Percentiles rank a stretch among this genome's conserved stretches.
phyloP scores from a whole-genome alignment of 2,113 vertebrate genomes.

The Ciconia maguari region DNA sequence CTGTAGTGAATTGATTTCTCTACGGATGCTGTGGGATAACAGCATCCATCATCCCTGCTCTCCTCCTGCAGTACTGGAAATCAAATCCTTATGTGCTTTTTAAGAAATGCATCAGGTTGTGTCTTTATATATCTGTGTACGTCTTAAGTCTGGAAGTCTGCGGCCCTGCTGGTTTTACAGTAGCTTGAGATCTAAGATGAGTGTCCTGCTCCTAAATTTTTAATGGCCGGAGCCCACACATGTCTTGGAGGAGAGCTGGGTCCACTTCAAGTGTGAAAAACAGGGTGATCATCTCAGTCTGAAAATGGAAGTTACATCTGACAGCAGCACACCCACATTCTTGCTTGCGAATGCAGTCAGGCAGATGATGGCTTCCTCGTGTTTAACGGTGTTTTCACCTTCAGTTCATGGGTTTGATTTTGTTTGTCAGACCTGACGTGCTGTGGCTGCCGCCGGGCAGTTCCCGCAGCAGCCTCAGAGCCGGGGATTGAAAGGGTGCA shows the following conservation, averaged over 20 bases:
- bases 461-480: fast-evolving
- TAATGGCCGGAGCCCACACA: fast-evolving
- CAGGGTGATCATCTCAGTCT: fast-evolving
- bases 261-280: fast-evolving
- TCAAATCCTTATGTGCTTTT: background rate
- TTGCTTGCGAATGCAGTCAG: background rate
- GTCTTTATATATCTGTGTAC: background rate
- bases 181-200: background rate
- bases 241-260: background rate
- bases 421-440: background rate
- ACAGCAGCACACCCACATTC: background rate
- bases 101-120: background rate
- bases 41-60: background rate
- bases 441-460: background rate
- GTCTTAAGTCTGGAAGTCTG: background rate
- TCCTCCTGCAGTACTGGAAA: background rate
- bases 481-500: fast-evolving
- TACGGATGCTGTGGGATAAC: background rate
- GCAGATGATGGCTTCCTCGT: background rate
- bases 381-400: background rate
- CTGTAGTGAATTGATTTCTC: background rate
- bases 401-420: background rate
- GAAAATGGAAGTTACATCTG: background rate
- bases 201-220: background rate
- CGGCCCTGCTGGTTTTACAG: background rate